Conservation (phyloP, 2,888 invertebrate genomes). For the Lepidochitona cinerea region DNA sequence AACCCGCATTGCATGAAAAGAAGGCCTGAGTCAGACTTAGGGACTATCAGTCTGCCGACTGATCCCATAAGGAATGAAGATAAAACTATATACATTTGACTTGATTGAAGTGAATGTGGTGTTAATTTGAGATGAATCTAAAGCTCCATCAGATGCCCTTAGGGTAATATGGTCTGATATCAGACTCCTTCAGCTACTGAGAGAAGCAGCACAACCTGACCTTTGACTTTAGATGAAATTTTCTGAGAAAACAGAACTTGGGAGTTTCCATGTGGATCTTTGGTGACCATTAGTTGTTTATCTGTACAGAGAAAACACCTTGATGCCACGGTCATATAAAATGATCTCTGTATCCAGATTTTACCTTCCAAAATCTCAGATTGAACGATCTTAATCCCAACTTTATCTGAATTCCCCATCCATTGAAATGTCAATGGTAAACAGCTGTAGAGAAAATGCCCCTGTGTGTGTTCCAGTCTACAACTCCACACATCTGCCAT, state of each 20-base stretch:
- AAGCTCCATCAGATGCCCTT: neutral
- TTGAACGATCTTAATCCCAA: neutral
- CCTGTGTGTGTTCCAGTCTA: neutral
- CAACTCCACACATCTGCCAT: neutral
- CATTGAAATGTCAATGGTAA: neutral
- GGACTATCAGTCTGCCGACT: no score
- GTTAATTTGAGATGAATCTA: neutral
- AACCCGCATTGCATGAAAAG: no score
- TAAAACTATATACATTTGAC: neutral
- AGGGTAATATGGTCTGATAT: neutral
- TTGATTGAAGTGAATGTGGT: neutral
- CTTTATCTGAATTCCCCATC: neutral
- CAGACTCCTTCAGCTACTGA: neutral
- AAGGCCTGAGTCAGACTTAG: no score
- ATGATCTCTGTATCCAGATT: no score
- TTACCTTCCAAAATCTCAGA: neutral
- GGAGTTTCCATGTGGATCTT: neutral
- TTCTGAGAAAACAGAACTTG: neutral
- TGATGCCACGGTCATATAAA: no score
- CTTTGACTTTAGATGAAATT: slow-evolving; percentile 3
- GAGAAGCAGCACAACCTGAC: neutral
- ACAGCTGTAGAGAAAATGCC: neutral
- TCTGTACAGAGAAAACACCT: neutral
- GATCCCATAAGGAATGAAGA: no score
- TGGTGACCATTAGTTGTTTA: neutral